Base-by-base conservation (phyloP, 2,888 invertebrate species). In the Scaptomyza polygonia region DNA sequence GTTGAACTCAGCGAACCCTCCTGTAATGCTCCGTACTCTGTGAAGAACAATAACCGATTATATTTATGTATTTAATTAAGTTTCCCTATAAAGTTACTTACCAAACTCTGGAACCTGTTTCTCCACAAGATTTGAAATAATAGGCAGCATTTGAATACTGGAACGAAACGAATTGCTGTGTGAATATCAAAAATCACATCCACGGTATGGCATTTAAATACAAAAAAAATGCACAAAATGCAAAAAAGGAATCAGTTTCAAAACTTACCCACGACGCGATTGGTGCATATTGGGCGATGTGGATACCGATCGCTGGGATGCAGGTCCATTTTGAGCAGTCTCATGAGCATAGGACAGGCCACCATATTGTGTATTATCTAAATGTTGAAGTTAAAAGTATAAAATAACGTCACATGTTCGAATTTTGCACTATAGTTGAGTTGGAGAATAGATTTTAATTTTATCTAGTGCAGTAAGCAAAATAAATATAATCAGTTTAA, bases 21-120 rank as follows among this genome's bases (percentile, higher is more conserved):
- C 67, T 94, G 94, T 49, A 96, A 90, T 0, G 96, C 94, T 2
- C 96, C 96, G 82, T 96, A 96, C 89, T 95, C 96, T 95, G 52
- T 48, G 12, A 1, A 25, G 2, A 1, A 5, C 0, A 9, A 18
- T 6, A 2, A 43, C 9, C 11, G 1, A n/a, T 34, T 42, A 47
- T 3, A 27, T 5, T 9, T 27, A 36, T 39, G 16, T 16, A 0
- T 1, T 39, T 14, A 8, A 3, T 18, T 11, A n/a, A 2, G n/a
- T 16, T 11, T 12, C n/a, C n/a, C 8, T 11, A 5, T 1, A n/a
- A 0, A 3, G 3, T 14, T 36, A 66, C 74, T 69, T 72, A 91
- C 91, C 91, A 62, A 92, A 91, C 76, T 91, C 91, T 0, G 91
- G 89, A 30, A 89, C 86, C 66, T 91, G 92, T 54, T 92, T 92